Evolutionary conservation across 2,113 vertebrate genomes (phyloP), one percentile per base, ranked within the genome.

Genomic region (Prochilodus magdalenae): DNA sequence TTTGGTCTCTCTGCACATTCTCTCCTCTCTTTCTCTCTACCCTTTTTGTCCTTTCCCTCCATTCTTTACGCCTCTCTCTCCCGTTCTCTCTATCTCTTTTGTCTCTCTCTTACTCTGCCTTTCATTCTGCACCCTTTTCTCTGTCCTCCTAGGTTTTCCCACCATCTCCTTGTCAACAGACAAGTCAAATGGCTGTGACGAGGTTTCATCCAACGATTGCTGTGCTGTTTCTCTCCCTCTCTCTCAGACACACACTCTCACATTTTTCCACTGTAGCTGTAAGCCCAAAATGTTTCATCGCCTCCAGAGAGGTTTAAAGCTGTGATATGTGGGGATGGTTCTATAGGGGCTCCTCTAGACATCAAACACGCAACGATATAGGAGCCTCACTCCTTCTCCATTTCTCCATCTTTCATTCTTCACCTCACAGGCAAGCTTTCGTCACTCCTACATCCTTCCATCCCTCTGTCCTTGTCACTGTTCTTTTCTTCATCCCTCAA

Each of bases 251-350:
- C 63, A 76, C 66, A 60, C 73, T 49, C 80, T 29, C 80, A 67
- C 79, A 70, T 36, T 26, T 71, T 76, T 76, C 59, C 57, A 63
- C 59, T 4, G 65, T 79, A 77, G 85, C 57, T 24, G 18, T 57
- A 88, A 91, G 90, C 62, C 81, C 80, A 49, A n/a, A 79, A 53
- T 87, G 77, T 81, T 85, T 89, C 76, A 87, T 83, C 80, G 78
- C 73, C 86, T 87, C 86, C 13, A 76, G 40, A 88, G 73, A 71
- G 75, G 40, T 79, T 69, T 89, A 80, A 86, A 82, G 86, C 44
- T 86, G 73, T 74, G 88, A 86, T 22, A 84, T 72, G 73, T 86
- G 57, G 65, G 84, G 84, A n/a, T 47, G 29, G n/a, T 84, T 88
- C 84, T 4, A 76, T 65, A 84, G 77, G 84, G 87, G 85, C 84